These are phyloP conservation scores for Periparus ater DNA, from an alignment of 2,797 vertebrate genomes.

Conservation along the genomic window DNA sequence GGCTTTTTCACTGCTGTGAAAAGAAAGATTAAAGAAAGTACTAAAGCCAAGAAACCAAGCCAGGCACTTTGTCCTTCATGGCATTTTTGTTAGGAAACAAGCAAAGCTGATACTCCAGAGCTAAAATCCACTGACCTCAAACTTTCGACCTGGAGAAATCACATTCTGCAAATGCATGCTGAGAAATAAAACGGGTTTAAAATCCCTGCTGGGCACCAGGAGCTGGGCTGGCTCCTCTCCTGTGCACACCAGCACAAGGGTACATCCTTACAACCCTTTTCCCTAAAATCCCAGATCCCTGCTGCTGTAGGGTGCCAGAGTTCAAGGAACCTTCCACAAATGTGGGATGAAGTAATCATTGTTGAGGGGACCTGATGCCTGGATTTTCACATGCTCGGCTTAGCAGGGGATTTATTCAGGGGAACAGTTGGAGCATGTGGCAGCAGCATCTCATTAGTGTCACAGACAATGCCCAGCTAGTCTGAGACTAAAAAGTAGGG, in stretches of 20 bases:
- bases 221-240: neutral
- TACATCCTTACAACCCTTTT: fast-evolving
- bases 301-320: neutral
- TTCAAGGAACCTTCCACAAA: neutral
- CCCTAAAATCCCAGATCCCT: neutral
- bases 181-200: neutral
- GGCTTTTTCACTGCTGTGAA: neutral
- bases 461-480: slow-evolving; percentile 22
- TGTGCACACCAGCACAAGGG: neutral
- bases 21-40: neutral
- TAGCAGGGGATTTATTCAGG: slow-evolving; percentile 49
- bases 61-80: neutral
- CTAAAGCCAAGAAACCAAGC: neutral
- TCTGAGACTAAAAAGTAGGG: neutral
- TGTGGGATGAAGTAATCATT: neutral
- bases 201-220: neutral
- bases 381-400: slow-evolving; percentile 14
- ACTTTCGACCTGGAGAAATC: neutral
- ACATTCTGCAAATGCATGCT: neutral
- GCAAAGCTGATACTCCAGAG: neutral
- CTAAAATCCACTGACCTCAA: neutral
- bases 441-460: slow-evolving; percentile 36
- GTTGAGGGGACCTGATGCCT: neutral
- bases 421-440: slow-evolving; percentile 47
- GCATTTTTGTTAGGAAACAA: neutral